Base-by-base conservation (phyloP, 2,113 vertebrate species). In the Taurulus bubalis region DNA sequence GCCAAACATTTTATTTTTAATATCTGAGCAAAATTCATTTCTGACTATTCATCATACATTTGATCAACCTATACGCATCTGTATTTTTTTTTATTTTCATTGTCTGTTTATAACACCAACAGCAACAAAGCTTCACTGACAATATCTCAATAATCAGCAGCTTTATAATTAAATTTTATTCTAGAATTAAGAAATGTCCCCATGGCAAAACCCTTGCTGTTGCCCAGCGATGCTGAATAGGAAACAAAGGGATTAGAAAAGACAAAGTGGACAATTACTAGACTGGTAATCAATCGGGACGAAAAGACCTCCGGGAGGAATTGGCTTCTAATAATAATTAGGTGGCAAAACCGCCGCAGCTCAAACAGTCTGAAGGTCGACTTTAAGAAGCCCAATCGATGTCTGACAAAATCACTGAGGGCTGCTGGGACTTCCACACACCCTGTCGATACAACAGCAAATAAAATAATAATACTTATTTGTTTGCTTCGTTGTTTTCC, bases 331-430 rank as follows among this genome's bases (percentile, higher is more conserved):
- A 62, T 75, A 75, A 80, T 84, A 36, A 56, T 2, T 10, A 11
- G 40, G 40, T n/a, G 30, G 22, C 30, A 32, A 32, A 32, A 32
- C 30, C 30, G 4, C 30, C 30, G 4, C 30, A 32, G 30, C 34
- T 34, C 34, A 34, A 34, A 34, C 38, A 49, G 9, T 51, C 18
- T 30, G 45, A 18, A 45, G 62, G 51, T 28, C 40, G 53, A 36
- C 60, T 34, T 63, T 20, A 60, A 49, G n/a, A 51, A 71, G 63
- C 42, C 14, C 1, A 85, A 87, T 80, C 68, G 1, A 78, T 82
- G 42, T 20, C 20, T 63, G n/a, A 68, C 66, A 40, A 34, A 71
- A 81, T 81, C 75, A 64, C 3, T 28, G 8, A 10, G 18, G 20
- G 11, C 75, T 38, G 22, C 62, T 60, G 59, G 49, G 70, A 45